phyloP scores from a whole-genome alignment of 1,140 invertebrate species.

The Marisa cornuarietis region DNA sequence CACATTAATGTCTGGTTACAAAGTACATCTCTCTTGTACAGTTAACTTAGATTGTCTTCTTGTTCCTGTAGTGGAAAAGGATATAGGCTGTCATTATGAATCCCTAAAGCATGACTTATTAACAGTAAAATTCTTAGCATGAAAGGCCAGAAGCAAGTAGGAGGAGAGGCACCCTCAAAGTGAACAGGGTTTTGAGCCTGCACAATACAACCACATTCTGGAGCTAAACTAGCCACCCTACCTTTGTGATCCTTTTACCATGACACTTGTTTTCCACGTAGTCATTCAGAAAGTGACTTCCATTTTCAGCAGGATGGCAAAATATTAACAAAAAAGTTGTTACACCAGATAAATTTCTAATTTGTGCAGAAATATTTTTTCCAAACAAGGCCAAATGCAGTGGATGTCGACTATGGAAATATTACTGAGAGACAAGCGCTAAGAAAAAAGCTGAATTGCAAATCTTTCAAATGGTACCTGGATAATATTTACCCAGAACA shows the following conservation, averaged over 20 bases:
- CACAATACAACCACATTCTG: neutral
- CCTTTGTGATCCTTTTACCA: neutral
- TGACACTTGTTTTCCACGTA: neutral
- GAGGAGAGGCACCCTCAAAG: too few relatives aligned
- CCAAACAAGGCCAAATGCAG: slow-evolving; percentile 72
- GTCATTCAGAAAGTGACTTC: neutral
- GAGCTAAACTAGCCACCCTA: neutral
- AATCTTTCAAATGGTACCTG: slow-evolving; percentile 98
- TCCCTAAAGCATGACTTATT: too few relatives aligned
- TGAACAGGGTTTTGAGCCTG: neutral
- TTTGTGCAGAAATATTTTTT: slow-evolving; percentile 79
- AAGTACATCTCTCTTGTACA: neutral
- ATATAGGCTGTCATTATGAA: too few relatives aligned
- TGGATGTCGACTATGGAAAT: slow-evolving; percentile 81
- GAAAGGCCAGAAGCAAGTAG: too few relatives aligned
- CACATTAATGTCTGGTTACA: slow-evolving; percentile 12
- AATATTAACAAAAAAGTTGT: too few relatives aligned
- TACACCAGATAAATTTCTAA: neutral
- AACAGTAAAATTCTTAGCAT: too few relatives aligned
- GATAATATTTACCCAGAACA: slow-evolving; percentile 97
- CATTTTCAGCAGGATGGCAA: neutral
- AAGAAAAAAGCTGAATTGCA: slow-evolving; percentile 83
- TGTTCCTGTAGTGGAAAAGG: too few relatives aligned
- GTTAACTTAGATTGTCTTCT: neutral
- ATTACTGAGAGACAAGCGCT: slow-evolving; percentile 81